Conservation (phyloP, 2,797 vertebrate species). For the Cichlasoma orientale region DNA sequence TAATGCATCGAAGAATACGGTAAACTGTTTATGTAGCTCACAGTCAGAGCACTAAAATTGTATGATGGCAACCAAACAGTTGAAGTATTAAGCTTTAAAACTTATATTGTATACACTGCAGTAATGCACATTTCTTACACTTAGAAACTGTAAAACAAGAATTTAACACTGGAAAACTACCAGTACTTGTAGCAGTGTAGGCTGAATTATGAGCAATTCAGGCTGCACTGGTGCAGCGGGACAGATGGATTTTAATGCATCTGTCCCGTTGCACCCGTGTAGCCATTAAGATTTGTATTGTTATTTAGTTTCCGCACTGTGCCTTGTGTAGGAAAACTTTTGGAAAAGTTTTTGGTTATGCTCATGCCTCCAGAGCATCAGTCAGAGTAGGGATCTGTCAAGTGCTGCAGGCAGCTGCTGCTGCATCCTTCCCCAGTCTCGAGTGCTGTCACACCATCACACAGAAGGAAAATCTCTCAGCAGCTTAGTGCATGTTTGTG, state of each 20-base stretch:
- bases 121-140: not conserved
- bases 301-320: not conserved
- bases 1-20: not conserved
- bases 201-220: not conserved
- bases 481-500: conserved; percentile 13
- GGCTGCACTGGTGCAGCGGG: not conserved
- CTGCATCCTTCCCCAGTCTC: not conserved
- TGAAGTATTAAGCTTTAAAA: not conserved
- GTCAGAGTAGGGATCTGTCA: conserved; percentile 30
- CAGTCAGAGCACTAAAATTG: not conserved
- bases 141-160: not conserved
- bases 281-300: not conserved
- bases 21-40: not conserved
- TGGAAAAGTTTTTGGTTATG: conserved; percentile 10
- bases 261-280: not conserved
- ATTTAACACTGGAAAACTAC: not conserved
- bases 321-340: conserved; percentile 7
- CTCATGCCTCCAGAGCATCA: not conserved
- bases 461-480: conserved; percentile 15
- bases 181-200: not conserved
- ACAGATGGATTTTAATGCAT: conserved; percentile 5
- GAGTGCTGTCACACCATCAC: conserved; percentile 5
- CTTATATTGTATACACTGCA: not conserved
- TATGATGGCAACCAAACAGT: not conserved
- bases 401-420: conserved; percentile 41